Base-by-base conservation (phyloP, 1,140 invertebrate species). In the Neodiprion virginianus region DNA sequence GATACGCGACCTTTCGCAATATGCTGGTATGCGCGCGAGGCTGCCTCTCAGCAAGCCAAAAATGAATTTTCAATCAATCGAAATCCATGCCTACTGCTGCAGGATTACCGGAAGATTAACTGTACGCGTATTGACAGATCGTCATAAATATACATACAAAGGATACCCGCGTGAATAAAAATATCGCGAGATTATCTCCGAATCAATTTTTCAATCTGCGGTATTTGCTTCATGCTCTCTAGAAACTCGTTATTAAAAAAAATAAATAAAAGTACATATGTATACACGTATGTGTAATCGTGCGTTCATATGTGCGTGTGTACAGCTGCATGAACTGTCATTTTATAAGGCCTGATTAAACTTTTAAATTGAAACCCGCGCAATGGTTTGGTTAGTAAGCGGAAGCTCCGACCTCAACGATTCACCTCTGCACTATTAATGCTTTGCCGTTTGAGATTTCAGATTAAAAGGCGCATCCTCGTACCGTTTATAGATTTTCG, bases 371-470 rank as follows among this genome's bases (percentile, higher is more conserved):
- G 76, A 85, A 85, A 40, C 28, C 28, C 79, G 83, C 80, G 81
- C 82, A 84, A 83, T 80, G 81, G 82, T 81, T 85, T 81, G 81
- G 79, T 87, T 84, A 84, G 83, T 83, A 84, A 85, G 80, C 87
- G 88, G 88, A 89, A 88, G 84, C 87, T 82, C 82, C 85, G 87
- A 88, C 87, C 88, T 80, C 83, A 81, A 81, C 73, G 86, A 82
- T 83, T 89, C 87, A 89, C 88, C 88, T 89, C 86, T 88, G 87
- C 86, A 89, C 88, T 86, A 85, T 82, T 84, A 84, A 84, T 81
- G 82, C 80, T 84, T 79, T 75, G 75, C 75, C 82, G 82, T 77
- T 68, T 49, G 40, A 69, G 67, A 69, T 69, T 69, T 69, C 21
- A 69, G 67, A 47, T 61, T 61, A 9, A 61, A 61, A 61, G 11